Percentiles rank a stretch among this genome's conserved stretches.
Evolutionary conservation across 1,140 invertebrate genomes (phyloP).

Genomic region (Lepidurus arcticus): DNA sequence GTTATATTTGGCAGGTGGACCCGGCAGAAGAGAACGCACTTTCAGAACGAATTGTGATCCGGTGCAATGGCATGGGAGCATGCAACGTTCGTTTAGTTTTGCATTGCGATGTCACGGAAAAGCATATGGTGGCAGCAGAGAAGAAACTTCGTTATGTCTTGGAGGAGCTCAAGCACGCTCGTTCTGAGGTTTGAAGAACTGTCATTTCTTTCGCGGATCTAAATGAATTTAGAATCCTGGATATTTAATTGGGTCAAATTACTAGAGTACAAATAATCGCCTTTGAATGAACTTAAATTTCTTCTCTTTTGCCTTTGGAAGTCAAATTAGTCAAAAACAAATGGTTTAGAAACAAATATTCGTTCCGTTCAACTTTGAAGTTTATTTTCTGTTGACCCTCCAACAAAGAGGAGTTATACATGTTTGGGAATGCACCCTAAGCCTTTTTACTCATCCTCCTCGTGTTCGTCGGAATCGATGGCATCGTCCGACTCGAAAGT

Average conservation of each 20-base stretch:
- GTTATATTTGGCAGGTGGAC: background rate
- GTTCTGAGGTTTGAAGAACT: background rate
- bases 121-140: conserved; percentile 48
- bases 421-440: conserved; percentile 4
- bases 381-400: conserved; percentile 15
- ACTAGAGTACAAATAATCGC: too few species aligned
- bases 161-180: conserved; percentile 38
- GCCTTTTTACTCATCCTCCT: conserved; percentile 34
- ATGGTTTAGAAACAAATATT: background rate
- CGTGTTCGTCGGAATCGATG: conserved; percentile 72
- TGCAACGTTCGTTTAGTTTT: conserved; percentile 57
- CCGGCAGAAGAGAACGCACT: background rate
- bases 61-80: conserved; percentile 43
- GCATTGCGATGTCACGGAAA: conserved; percentile 59
- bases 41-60: background rate
- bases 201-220: too few species aligned
- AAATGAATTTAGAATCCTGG: too few species aligned
- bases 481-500: conserved; percentile 96
- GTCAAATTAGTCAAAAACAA: background rate
- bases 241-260: too few species aligned
- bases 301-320: too few species aligned
- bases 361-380: conserved; percentile 5
- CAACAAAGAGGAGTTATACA: conserved; percentile 22
- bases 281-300: too few species aligned
- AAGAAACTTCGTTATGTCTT: conserved; percentile 58